These are phyloP conservation scores for Myathropa florea DNA, from an alignment of 2,888 invertebrate genomes.

Conservation along the genomic window DNA sequence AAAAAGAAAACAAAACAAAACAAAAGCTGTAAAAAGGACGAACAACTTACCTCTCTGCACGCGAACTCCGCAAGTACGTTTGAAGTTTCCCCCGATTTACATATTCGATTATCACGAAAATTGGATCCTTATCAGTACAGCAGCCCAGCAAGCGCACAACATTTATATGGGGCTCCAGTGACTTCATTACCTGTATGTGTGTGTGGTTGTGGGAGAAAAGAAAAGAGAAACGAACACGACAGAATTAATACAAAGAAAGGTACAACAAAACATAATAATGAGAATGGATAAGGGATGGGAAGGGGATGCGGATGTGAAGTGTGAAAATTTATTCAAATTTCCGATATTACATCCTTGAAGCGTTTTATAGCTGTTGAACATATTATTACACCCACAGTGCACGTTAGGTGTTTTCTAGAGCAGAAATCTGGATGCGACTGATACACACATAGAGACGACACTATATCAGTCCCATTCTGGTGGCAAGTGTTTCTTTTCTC, in stretches of 20 bases:
- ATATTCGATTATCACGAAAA: constrained; percentile 95
- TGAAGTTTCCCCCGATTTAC: constrained; percentile 94
- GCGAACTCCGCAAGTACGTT: constrained; percentile 91
- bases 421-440: constrained; percentile 30
- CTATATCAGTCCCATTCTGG: background rate
- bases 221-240: background rate
- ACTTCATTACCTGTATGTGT: constrained; percentile 91
- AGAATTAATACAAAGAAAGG: constrained; percentile 51
- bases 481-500: constrained; percentile 14
- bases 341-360: constrained; percentile 71
- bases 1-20: constrained; percentile 4
- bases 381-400: constrained; percentile 68
- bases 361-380: constrained; percentile 72
- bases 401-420: constrained; percentile 42
- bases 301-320: constrained; percentile 8
- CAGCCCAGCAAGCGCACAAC: constrained; percentile 93
- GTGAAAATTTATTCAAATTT: constrained; percentile 72
- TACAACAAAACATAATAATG: constrained; percentile 20
- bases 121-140: constrained; percentile 94
- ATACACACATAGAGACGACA: background rate
- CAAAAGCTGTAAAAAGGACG: background rate
- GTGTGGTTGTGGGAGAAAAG: constrained; percentile 26
- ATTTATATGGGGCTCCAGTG: constrained; percentile 93
- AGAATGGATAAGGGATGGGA: background rate
- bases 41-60: constrained; percentile 85